A percentile compares a stretch with the other conserved stretches of the same genome.
phyloP scores from a whole-genome alignment of 2,797 vertebrate genomes.

The Falco novaeseelandiae region DNA sequence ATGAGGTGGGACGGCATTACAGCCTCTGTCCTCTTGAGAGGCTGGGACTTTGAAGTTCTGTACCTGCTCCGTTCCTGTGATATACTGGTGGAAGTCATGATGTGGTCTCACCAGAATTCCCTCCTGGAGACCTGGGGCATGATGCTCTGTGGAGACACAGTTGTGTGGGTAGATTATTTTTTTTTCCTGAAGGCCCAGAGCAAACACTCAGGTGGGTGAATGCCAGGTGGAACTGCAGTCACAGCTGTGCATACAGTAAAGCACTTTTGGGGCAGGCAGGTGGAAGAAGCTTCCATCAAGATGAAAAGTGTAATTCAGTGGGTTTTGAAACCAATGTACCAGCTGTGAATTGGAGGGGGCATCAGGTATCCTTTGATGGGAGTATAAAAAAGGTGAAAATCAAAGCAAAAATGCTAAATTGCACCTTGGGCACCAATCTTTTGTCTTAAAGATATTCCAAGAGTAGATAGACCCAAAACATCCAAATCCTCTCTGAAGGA shows the following conservation, averaged over 20 bases:
- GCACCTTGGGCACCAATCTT: not conserved
- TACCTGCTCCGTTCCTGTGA: not conserved
- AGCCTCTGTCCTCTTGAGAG: not conserved
- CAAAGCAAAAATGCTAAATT: slow-evolving; percentile 56
- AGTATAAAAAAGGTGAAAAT: slow-evolving; percentile 21
- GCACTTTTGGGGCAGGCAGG: not conserved
- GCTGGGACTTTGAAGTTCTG: not conserved
- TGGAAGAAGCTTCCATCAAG: not conserved
- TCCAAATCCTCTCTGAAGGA: slow-evolving; percentile 12
- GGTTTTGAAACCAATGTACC: slow-evolving; percentile 10
- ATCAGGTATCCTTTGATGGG: slow-evolving; percentile 23
- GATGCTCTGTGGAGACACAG: not conserved
- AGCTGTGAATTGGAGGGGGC: slow-evolving; percentile 12
- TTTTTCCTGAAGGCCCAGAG: not conserved
- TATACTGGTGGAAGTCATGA: not conserved
- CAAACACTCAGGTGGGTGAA: not conserved
- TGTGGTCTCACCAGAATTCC: not conserved
- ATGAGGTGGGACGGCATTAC: not conserved
- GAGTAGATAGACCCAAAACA: slow-evolving; percentile 13
- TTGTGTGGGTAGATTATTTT: not conserved
- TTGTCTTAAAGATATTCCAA: slow-evolving; percentile 30
- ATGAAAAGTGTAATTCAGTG: not conserved
- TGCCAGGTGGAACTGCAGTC: not conserved
- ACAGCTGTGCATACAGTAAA: slow-evolving; percentile 27
- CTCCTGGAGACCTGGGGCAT: not conserved